Evolutionary conservation across 2,888 invertebrate species (phyloP).

Genomic region (Apamea monoglypha): DNA sequence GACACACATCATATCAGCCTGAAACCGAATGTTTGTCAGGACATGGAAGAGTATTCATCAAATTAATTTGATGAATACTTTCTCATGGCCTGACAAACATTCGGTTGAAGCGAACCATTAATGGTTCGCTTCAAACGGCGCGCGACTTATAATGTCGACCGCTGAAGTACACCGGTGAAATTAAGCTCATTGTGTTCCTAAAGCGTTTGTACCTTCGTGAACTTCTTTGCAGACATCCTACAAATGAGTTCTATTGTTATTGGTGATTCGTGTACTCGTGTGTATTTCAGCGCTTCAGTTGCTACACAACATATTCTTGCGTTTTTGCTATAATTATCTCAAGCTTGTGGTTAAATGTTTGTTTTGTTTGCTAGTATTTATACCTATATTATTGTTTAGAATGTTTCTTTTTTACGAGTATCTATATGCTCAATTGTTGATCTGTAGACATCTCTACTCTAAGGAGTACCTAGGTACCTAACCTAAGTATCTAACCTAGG

Average conservation of each 20-base stretch:
- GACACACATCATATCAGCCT: background rate
- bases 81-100: no score
- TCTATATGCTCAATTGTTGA: background rate
- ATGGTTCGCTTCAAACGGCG: constrained; percentile 31
- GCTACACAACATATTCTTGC: constrained; percentile 11
- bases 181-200: constrained; percentile 47
- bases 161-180: constrained; percentile 40
- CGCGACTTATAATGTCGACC: constrained; percentile 25
- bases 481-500: background rate
- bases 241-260: constrained; percentile 58
- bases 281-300: constrained; percentile 22
- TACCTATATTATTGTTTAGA: no score
- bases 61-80: no score
- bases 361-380: constrained; percentile 11
- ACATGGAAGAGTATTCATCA: constrained; percentile 26
- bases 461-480: background rate
- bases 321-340: constrained; percentile 11
- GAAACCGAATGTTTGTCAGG: constrained; percentile 7
- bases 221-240: constrained; percentile 31
- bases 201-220: constrained; percentile 32
- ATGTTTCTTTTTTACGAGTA: background rate
- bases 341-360: constrained; percentile 3
- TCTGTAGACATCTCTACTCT: background rate
- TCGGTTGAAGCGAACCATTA: no score
- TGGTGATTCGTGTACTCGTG: constrained; percentile 29